Percentiles rank a stretch among this genome's conserved stretches.
Conservation (phyloP, 2,113 vertebrate genomes). For the Pampusana beccarii region DNA sequence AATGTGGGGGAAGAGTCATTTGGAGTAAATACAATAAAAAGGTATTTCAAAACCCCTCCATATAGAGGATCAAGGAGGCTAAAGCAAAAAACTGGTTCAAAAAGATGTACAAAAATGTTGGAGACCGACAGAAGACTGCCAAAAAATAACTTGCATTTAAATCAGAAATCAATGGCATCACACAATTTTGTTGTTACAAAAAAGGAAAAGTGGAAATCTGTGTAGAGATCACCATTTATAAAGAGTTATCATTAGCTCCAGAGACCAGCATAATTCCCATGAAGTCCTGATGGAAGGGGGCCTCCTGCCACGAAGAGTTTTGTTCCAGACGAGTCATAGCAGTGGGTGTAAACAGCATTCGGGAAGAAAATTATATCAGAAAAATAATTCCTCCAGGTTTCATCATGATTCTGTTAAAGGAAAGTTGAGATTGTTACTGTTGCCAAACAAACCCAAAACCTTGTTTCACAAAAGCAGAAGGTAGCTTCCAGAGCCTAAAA, state of each 20-base stretch:
- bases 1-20: slow-evolving; percentile 34
- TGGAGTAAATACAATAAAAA: slow-evolving; percentile 61
- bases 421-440: slow-evolving; percentile 28
- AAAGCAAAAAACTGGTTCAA: slow-evolving; percentile 57
- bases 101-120: slow-evolving; percentile 64
- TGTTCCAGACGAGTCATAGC: slow-evolving; percentile 96
- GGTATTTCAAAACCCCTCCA: slow-evolving; percentile 21
- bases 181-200: slow-evolving; percentile 61
- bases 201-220: slow-evolving; percentile 58
- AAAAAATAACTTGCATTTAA: slow-evolving; percentile 51
- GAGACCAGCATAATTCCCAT: slow-evolving; percentile 96
- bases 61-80: slow-evolving; percentile 51
- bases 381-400: slow-evolving; percentile 99
- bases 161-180: slow-evolving; percentile 60
- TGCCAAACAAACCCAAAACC: not conserved
- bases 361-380: slow-evolving; percentile 96
- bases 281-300: slow-evolving; percentile 95
- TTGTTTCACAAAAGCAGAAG: not conserved
- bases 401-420: slow-evolving; percentile 89
- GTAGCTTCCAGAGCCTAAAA: not conserved
- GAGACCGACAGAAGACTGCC: slow-evolving; percentile 36
- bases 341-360: slow-evolving; percentile 98
- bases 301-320: slow-evolving; percentile 98
- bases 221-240: slow-evolving; percentile 70
- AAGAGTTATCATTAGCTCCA: slow-evolving; percentile 88